Conservation (phyloP, 2,797 vertebrate species). For the Falco columbarius region DNA sequence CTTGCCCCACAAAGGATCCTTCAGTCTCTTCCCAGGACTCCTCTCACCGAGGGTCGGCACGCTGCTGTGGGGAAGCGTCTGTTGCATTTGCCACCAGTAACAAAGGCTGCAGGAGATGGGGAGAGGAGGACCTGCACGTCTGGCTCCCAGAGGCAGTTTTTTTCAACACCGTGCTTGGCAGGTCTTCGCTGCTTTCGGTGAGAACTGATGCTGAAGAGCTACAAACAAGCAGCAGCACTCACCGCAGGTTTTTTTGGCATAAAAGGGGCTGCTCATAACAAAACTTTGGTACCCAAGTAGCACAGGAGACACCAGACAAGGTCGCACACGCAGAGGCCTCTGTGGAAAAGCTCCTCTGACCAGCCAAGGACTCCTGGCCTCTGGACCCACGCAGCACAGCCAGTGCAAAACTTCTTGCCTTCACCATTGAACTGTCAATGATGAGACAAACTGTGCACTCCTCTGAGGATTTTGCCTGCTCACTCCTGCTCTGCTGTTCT, state of each 20-base stretch:
- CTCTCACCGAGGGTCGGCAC: not conserved
- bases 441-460: not conserved
- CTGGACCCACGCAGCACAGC: not conserved
- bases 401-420: not conserved
- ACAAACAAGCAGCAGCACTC: not conserved
- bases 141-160: not conserved
- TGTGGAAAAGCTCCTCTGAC: not conserved
- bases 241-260: fast-evolving
- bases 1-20: not conserved
- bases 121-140: not conserved
- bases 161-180: not conserved
- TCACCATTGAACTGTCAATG: not conserved
- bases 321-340: not conserved
- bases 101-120: fast-evolving
- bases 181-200: not conserved
- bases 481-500: not conserved
- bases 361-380: not conserved
- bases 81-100: not conserved
- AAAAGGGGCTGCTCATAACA: not conserved
- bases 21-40: not conserved
- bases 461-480: not conserved
- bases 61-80: not conserved
- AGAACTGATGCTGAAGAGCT: not conserved
- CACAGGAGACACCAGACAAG: not conserved
- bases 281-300: not conserved